Base-by-base conservation (phyloP, 2,797 vertebrate species). In the Coregonus suidteri region DNA sequence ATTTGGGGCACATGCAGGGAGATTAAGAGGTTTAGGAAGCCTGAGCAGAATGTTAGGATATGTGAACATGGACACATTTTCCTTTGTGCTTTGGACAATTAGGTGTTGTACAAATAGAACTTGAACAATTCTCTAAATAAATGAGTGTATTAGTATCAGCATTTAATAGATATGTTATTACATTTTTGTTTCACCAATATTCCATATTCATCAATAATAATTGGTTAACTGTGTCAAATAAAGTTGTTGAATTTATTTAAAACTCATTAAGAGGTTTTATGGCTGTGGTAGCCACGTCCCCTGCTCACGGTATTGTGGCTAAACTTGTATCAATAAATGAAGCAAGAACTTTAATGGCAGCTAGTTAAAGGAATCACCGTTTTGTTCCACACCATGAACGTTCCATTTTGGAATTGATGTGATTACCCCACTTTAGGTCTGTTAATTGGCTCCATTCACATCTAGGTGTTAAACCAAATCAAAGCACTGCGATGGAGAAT, bases 241-340 rank as follows among this genome's bases (percentile, higher is more conserved):
- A 86, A 91, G 75, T 41, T 56, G 41, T 62, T 77, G 34, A 59
- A 52, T 71, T 65, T 74, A 73, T 77, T 77, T 72, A 53, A 71
- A 71, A 68, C 62, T 76, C 75, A 73, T 73, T 76, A 52, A 14
- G 71, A 68, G 71, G 80, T 83, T 87, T 89, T 85, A 88, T 79
- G 80, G 75, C 72, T 75, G 77, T 89, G 89, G 88, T 85, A 89
- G 64, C 71, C 34, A 70, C 41, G 52, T 83, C 70, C 70, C 53
- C 66, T 73, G 83, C 73, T 83, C 47, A 9, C 34, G 77, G 77
- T 82, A 79, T 79, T 79, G 83, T 80, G 82, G 78, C 80, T 80
- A 78, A 89, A 86, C 68, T 78, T 59, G 75, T 79, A 80, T 82
- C 82, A 77, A 75, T 87, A 86, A 88, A 88, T 76, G 37, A 81